Evolutionary conservation across 2,113 vertebrate genomes (phyloP).

Genomic region (Dromiciops gliroides): DNA sequence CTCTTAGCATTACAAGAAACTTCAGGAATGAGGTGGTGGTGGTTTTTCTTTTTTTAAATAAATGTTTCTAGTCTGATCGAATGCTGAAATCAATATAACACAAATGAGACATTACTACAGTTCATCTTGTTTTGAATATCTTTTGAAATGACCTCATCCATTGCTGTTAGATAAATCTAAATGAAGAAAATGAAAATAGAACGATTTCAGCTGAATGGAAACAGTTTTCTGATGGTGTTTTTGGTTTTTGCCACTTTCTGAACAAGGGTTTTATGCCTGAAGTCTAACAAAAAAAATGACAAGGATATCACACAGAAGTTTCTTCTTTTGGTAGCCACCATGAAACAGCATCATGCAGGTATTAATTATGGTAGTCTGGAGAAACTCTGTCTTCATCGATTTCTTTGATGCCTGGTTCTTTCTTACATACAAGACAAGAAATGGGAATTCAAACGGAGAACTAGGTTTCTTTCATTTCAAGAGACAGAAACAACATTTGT

Average conservation of each 20-base stretch:
- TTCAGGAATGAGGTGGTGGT: constrained; percentile 17
- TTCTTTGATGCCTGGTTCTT: neutral
- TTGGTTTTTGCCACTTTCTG: neutral
- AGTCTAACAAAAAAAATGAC: neutral
- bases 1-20: constrained; percentile 45
- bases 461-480: neutral
- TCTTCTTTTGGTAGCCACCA: neutral
- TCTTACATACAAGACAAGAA: neutral
- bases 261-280: neutral
- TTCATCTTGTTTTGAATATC: constrained; percentile 46
- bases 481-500: neutral
- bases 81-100: constrained; percentile 75
- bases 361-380: neutral
- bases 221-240: neutral
- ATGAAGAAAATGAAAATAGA: neutral
- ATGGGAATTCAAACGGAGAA: neutral
- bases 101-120: constrained; percentile 58
- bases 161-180: neutral
- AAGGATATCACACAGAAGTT: neutral
- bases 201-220: neutral
- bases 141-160: constrained; percentile 26
- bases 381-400: neutral
- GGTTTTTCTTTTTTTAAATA: constrained; percentile 53
- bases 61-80: constrained; percentile 62
- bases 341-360: neutral